Evolutionary conservation across 2,888 invertebrate genomes (phyloP).

Genomic region (Agrochola macilenta): DNA sequence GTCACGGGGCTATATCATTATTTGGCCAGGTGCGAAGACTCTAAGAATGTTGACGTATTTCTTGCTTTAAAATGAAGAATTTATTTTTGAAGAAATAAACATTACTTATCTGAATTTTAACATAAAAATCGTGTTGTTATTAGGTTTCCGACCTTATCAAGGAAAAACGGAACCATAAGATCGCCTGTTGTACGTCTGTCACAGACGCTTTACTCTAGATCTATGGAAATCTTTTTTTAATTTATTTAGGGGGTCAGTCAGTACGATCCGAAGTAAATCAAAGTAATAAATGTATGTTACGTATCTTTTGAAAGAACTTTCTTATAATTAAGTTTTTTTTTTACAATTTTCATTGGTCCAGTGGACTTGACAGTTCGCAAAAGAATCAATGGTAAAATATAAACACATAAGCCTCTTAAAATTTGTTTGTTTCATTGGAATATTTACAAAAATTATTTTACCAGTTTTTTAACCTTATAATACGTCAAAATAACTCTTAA

Average conservation of each 20-base stretch:
- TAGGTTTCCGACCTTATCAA: not conserved
- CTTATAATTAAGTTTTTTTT: not conserved
- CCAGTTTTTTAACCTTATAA: too few relatives aligned
- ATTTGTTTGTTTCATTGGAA: not conserved
- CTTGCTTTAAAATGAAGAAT: constrained; percentile 6
- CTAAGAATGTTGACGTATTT: not conserved
- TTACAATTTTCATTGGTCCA: not conserved
- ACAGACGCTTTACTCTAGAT: not conserved
- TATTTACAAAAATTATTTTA: not conserved
- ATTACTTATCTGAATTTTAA: not conserved
- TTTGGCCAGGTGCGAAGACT: constrained; percentile 69
- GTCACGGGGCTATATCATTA: constrained; percentile 84
- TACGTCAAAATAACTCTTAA: not conserved
- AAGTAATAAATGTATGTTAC: not conserved
- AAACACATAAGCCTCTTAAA: not conserved
- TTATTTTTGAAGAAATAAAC: not conserved
- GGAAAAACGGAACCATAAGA: not conserved
- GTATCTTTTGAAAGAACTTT: not conserved
- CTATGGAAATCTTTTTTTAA: too few relatives aligned
- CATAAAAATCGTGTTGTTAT: not conserved
- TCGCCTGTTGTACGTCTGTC: not conserved
- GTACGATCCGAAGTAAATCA: not conserved
- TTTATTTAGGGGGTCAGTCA: not conserved
- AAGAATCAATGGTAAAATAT: not conserved
- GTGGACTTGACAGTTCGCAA: not conserved